A percentile compares a stretch with the other conserved stretches of the same genome.
phyloP scores from a whole-genome alignment of 2,113 vertebrate species.

The Orycteropus afer region DNA sequence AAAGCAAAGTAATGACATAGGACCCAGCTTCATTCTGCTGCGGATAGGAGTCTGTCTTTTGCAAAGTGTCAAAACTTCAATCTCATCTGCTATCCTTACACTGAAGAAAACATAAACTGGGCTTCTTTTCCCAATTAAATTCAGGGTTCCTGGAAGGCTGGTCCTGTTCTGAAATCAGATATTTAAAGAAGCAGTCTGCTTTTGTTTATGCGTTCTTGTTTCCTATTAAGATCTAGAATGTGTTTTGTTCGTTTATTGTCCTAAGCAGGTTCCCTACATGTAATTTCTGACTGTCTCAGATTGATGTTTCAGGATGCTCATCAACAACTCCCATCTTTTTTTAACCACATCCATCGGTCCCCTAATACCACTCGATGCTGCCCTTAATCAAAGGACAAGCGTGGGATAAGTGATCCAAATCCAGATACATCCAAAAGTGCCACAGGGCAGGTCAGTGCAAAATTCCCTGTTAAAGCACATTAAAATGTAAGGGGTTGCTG shows the following conservation, averaged over 20 bases:
- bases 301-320: slow-evolving; percentile 16
- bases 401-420: not conserved
- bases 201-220: slow-evolving; percentile 79
- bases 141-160: slow-evolving; percentile 52
- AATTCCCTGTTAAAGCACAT: not conserved
- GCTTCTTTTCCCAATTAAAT: slow-evolving; percentile 70
- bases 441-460: not conserved
- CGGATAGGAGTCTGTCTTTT: slow-evolving; percentile 69
- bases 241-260: slow-evolving; percentile 70
- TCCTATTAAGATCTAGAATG: slow-evolving; percentile 71
- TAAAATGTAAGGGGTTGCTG: not conserved
- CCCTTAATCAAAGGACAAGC: not conserved
- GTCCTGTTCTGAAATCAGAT: slow-evolving; percentile 67
- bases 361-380: not conserved
- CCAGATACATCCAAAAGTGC: not conserved
- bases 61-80: slow-evolving; percentile 76
- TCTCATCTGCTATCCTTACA: slow-evolving; percentile 66
- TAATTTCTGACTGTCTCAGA: slow-evolving; percentile 54
- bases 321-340: slow-evolving; percentile 1
- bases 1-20: slow-evolving; percentile 64
- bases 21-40: slow-evolving; percentile 48
- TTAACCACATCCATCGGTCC: slow-evolving; percentile 29
- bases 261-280: not conserved
- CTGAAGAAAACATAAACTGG: slow-evolving; percentile 41
- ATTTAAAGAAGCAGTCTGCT: slow-evolving; percentile 77